These are phyloP conservation scores for Hyposoter didymator DNA, from an alignment of 2,888 invertebrate genomes.

Conservation along the genomic window DNA sequence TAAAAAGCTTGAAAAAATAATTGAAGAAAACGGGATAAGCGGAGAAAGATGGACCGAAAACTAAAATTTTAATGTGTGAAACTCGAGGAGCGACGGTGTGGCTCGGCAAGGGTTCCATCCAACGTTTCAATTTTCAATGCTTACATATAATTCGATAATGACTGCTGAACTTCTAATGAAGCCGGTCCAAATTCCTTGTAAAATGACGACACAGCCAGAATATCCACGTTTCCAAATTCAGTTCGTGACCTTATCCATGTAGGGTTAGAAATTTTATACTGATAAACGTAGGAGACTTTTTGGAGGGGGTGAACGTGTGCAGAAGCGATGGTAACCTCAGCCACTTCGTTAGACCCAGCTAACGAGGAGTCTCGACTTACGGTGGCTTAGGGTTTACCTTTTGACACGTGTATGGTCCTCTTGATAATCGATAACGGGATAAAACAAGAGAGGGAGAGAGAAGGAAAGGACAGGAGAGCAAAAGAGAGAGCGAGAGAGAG, in stretches of 20 bases:
- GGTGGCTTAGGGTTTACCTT: conserved; percentile 41
- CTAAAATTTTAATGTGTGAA: not conserved
- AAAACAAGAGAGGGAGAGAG: conserved; percentile 19
- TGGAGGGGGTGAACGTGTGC: not conserved
- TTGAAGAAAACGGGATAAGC: not conserved
- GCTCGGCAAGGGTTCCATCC: not conserved
- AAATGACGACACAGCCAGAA: not conserved
- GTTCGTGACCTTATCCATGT: not conserved
- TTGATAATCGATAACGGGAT: conserved; percentile 56
- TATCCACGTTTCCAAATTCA: not conserved
- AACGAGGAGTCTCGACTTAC: conserved; percentile 45
- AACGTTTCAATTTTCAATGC: not conserved
- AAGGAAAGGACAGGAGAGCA: not conserved
- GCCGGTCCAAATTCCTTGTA: not conserved
- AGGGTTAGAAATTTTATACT: not conserved
- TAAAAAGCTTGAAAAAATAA: conserved; percentile 37
- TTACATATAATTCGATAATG: not conserved
- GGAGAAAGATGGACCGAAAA: not conserved
- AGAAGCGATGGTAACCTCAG: conserved; percentile 37
- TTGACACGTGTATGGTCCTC: conserved; percentile 53
- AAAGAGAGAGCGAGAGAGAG: not conserved
- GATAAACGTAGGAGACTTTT: not conserved
- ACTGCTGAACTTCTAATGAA: not conserved
- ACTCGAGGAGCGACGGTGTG: not conserved
- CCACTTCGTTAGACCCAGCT: conserved; percentile 42